phyloP scores from a whole-genome alignment of 2,888 invertebrate genomes.

The Stenotaenia linearis region DNA sequence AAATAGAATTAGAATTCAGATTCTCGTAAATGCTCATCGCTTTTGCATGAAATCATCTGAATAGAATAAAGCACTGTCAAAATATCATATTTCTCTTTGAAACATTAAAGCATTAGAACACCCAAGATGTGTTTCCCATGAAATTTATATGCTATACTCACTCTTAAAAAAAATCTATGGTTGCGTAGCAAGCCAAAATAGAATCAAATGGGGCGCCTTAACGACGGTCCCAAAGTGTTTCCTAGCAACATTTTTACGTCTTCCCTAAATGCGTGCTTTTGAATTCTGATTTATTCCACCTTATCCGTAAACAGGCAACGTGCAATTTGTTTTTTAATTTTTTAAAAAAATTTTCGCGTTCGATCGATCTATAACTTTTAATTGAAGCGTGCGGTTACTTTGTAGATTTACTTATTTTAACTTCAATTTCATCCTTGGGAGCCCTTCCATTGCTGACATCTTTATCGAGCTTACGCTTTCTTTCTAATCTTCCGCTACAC shows the following conservation, averaged over 20 bases:
- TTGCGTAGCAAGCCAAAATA: constrained; percentile 13
- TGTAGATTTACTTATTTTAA: neutral
- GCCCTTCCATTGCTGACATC: neutral
- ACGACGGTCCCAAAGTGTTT: neutral
- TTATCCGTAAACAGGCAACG: neutral
- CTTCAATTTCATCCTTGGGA: neutral
- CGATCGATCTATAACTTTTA: neutral
- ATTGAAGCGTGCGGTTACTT: neutral
- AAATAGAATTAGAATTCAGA: too few species aligned
- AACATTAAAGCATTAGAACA: too few species aligned
- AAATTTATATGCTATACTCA: neutral
- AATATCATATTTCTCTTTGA: too few species aligned
- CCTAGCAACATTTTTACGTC: neutral
- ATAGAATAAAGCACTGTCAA: too few species aligned
- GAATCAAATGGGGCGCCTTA: constrained; percentile 2
- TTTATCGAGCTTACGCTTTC: constrained; percentile 7
- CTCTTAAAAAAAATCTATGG: neutral
- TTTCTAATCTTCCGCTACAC: neutral
- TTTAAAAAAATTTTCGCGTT: neutral
- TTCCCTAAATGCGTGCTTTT: neutral
- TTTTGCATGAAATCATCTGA: too few species aligned
- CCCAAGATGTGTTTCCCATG: neutral
- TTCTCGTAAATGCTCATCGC: too few species aligned
- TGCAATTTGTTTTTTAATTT: neutral
- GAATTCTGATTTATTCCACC: neutral